Evolutionary conservation across 2,113 vertebrate genomes (phyloP), one percentile per base, ranked within the genome.

Genomic region (Chrysochloris asiatica): DNA sequence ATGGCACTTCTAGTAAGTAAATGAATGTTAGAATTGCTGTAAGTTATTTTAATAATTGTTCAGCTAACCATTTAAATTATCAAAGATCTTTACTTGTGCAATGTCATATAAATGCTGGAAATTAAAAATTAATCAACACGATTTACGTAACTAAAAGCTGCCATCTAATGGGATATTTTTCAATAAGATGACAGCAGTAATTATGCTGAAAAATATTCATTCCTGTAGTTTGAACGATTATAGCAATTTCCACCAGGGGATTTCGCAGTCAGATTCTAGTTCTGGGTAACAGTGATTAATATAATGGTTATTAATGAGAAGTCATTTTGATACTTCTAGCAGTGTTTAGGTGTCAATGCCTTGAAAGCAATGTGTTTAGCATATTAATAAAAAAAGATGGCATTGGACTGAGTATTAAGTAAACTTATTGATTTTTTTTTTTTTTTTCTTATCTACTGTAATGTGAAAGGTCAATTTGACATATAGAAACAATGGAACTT

Each of bases 201-300:
- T 99, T 99, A 99, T 98, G 97, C 97, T 75, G 79, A 97, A 98
- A 99, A 99, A 98, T 98, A 98, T 98, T 98, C 98, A 92, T 98
- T 98, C 98, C 98, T 96, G 98, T 98, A 99, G 98, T 98, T 99
- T 98, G 98, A 98, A 98, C 98, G 98, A 99, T 99, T 99, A 99
- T 98, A 99, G 98, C 98, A 99, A 99, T 99, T 99, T 99, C 99
- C 98, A 99, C 99, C 97, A 97, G 98, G 98, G 99, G 99, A 99
- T 98, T 99, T 99, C 98, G 84, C 99, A 99, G 99, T 98, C 98
- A 99, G 99, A 98, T 98, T 99, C 99, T 98, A 98, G 98, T 99
- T 98, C 98, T 98, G 98, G 98, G 98, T 98, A 98, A 98, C 98
- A 98, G 98, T 99, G 98, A 99, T 99, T 99, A 99, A 99, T 99